A percentile compares a stretch with the other conserved stretches of the same genome.
Conservation (phyloP, 2,113 vertebrate species). For the Chlamydotis undulata region DNA sequence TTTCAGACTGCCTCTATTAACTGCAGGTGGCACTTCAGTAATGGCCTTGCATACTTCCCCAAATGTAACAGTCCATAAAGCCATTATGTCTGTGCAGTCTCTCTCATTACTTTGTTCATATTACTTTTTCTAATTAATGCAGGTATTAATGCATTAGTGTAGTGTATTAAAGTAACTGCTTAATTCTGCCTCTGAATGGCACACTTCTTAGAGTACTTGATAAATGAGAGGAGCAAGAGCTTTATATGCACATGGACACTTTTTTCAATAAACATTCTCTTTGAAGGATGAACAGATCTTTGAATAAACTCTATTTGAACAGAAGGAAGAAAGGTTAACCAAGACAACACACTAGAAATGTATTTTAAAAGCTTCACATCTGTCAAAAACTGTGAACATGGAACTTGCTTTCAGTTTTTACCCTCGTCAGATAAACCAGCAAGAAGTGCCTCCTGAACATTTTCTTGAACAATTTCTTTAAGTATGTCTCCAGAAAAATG, state of each 20-base stretch:
- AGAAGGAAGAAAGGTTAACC: not conserved
- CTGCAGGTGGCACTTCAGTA: not conserved
- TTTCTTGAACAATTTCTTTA: not conserved
- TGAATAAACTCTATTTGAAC: not conserved
- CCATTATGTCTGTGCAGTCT: not conserved
- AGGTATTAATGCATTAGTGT: not conserved
- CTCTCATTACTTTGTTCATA: not conserved
- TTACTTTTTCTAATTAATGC: not conserved
- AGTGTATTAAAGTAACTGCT: not conserved
- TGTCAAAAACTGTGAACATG: not conserved
- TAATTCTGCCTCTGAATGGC: not conserved
- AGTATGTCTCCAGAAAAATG: not conserved
- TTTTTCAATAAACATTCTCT: not conserved
- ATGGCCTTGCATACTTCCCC: not conserved
- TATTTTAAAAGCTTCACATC: not conserved
- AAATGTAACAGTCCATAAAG: not conserved
- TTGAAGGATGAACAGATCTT: not conserved
- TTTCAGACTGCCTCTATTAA: not conserved
- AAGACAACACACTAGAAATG: not conserved
- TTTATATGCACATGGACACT: not conserved
- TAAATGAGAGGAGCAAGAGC: not conserved
- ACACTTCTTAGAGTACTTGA: not conserved
- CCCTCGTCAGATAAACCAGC: not conserved
- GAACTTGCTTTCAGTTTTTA: not conserved
- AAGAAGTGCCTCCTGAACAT: not conserved